Base-by-base conservation (phyloP, 1,140 invertebrate genomes). In the Ptiloglossa arizonensis region DNA sequence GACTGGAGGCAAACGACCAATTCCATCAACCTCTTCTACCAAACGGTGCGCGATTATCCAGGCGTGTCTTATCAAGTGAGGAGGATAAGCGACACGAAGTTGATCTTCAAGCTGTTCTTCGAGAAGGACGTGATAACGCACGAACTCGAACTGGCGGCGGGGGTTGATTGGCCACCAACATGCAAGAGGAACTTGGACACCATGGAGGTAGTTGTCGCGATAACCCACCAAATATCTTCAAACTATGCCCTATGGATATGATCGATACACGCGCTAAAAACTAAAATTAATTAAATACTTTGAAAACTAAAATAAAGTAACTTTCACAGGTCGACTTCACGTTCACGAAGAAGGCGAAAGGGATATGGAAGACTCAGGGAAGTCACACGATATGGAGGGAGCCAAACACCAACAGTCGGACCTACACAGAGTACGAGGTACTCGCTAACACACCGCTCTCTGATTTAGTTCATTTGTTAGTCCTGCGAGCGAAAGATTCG, bases 1-100 rank as follows among this genome's bases (percentile, higher is more conserved):
- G 85, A 87, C 63, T 93, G 91, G 91, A 88, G 87, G 29, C 91
- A 93, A 80, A 93, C 91, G 27, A 89, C 87, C 2, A 87, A 87
- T 63, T 87, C 74, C 5, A 69, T 93, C 19, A 89, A 87, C 0
- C 83, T 92, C 17, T 87, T 80, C 54, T 91, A 90, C 77, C 82
- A 87, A 57, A 52, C 71, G 5, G 1, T 81, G 9, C 64, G 50
- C 29, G 67, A 87, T 64, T 85, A 86, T 56, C 62, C 68, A n/a
- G 82, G 83, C 32, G 57, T 86, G 8, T 73, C 54, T 72, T 91
- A 89, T 69, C 85, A 86, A 78, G 64, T 92, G 62, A 74, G 35
- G 19, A 87, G 74, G 50, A 72, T 87, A 73, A 87, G 56, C 67
- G 81, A 86, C 54, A 68, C 82, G 0, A 89, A 91, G 63, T 73